These are phyloP conservation scores for Tipula unca DNA, from an alignment of 2,888 invertebrate genomes.

Conservation along the genomic window DNA sequence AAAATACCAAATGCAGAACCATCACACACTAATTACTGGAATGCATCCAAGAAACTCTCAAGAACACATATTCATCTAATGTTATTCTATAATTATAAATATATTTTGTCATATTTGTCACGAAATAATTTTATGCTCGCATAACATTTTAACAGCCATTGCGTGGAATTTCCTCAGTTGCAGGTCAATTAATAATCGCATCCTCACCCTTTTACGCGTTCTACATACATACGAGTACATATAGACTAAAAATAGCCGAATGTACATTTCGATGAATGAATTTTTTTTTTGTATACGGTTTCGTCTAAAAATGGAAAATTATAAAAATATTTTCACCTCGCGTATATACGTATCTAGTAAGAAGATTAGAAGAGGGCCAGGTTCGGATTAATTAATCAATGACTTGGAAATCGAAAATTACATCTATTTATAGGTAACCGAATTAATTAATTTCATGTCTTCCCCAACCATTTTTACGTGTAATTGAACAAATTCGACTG, in stretches of 20 bases:
- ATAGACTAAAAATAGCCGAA: background rate
- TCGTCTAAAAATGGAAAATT: background rate
- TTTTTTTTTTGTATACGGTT: background rate
- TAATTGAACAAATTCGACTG: background rate
- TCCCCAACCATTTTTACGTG: background rate
- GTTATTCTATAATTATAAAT: background rate
- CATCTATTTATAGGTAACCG: background rate
- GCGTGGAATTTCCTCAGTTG: background rate
- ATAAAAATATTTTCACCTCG: background rate
- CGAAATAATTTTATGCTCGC: background rate
- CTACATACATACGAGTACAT: background rate
- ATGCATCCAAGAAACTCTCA: background rate
- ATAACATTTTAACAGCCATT: background rate
- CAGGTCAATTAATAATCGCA: background rate
- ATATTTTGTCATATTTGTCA: constrained; percentile 1
- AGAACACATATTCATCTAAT: background rate
- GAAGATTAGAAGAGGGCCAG: background rate
- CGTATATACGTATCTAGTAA: background rate
- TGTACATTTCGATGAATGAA: background rate
- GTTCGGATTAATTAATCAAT: background rate
- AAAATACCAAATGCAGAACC: background rate
- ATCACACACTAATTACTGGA: background rate
- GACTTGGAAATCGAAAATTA: background rate
- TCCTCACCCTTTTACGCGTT: background rate
- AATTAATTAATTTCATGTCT: background rate